Percentiles rank a stretch among this genome's conserved stretches.
phyloP scores from a whole-genome alignment of 2,888 invertebrate species.

The Agrotis segetum region DNA sequence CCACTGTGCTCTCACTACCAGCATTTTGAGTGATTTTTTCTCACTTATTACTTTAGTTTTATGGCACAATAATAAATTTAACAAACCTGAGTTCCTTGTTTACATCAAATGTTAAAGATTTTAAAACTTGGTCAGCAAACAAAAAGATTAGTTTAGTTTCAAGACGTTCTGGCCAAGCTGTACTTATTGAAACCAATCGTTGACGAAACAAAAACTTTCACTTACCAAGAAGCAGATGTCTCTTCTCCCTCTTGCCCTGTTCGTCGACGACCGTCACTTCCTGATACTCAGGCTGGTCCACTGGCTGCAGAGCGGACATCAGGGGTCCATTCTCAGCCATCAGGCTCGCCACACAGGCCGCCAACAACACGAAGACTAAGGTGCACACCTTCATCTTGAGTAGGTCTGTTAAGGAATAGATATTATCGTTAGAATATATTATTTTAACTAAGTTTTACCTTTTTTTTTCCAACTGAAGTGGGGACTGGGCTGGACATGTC shows the following conservation, averaged over 20 bases:
- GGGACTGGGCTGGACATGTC: no score
- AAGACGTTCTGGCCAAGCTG: no score
- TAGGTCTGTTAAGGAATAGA: slow-evolving; percentile 31
- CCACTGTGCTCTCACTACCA: no score
- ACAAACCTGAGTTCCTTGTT: no score
- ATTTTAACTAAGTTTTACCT: not conserved
- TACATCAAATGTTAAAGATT: no score
- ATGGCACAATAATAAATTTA: no score
- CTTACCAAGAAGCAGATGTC: slow-evolving; percentile 80
- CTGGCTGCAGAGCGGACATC: slow-evolving; percentile 71
- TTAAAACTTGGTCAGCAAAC: no score
- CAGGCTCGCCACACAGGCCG: slow-evolving; percentile 76
- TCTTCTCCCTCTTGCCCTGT: slow-evolving; percentile 75
- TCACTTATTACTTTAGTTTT: no score
- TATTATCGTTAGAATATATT: not conserved
- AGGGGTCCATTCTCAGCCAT: slow-evolving; percentile 75
- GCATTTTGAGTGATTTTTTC: no score
- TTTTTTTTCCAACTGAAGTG: no score
- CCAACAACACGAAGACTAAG: slow-evolving; percentile 75
- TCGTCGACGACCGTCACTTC: slow-evolving; percentile 63
- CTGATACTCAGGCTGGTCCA: slow-evolving; percentile 37
- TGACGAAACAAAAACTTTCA: not conserved
- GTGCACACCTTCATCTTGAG: slow-evolving; percentile 68
- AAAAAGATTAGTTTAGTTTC: no score
- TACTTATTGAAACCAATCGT: not conserved